phyloP scores from a whole-genome alignment of 2,888 invertebrate genomes.

The Parelbella ahira region DNA sequence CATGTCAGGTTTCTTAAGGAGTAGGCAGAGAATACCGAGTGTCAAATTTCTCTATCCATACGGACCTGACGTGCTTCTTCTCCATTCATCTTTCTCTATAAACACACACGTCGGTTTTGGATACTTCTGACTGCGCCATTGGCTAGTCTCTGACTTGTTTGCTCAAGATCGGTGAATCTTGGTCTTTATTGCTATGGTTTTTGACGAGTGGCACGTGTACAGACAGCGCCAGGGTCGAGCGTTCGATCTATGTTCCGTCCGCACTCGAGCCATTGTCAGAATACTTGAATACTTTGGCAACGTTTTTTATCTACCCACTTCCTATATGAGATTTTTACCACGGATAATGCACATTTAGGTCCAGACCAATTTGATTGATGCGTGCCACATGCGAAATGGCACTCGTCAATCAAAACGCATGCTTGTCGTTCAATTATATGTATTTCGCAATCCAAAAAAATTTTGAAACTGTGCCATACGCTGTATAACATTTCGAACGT shows the following conservation, averaged over 20 bases:
- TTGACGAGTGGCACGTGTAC: no score
- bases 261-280: not conserved
- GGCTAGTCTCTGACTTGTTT: no score
- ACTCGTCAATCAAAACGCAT: constrained; percentile 8
- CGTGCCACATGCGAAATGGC: constrained; percentile 11
- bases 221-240: constrained; percentile 1
- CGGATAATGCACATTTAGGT: constrained; percentile 5
- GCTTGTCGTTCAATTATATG: not conserved
- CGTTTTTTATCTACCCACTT: not conserved
- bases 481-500: not conserved
- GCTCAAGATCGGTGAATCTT: no score
- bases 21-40: no score
- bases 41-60: no score
- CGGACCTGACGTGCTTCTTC: no score
- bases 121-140: no score
- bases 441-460: not conserved
- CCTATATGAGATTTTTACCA: constrained; percentile 6
- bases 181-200: no score
- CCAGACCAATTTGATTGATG: constrained; percentile 9
- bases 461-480: constrained; percentile 10
- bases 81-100: no score
- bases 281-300: constrained; percentile 10
- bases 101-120: no score
- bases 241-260: not conserved
- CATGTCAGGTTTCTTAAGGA: no score